Evolutionary conservation across 2,113 vertebrate genomes (phyloP).

Genomic region (Elachura formosa): DNA sequence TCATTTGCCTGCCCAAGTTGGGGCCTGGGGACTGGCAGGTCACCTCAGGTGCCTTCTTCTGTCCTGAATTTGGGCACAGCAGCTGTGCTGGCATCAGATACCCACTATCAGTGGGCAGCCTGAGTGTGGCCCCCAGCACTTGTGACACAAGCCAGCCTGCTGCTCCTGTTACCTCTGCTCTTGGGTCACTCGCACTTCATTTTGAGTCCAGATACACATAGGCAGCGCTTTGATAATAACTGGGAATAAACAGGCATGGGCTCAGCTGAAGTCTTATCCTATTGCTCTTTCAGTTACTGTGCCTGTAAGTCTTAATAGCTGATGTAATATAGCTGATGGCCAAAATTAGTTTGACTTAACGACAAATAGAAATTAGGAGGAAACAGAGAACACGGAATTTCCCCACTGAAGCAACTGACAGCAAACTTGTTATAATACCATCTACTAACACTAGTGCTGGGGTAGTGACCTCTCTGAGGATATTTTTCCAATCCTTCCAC

Average conservation of each 20-base stretch:
- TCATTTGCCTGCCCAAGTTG: neutral
- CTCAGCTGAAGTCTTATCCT: neutral
- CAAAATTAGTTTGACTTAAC: neutral
- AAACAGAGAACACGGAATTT: neutral
- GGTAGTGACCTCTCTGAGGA: neutral
- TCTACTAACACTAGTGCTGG: neutral
- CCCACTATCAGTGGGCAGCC: neutral
- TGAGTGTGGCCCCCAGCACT: neutral
- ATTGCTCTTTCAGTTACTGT: neutral
- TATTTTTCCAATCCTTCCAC: neutral
- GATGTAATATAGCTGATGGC: neutral
- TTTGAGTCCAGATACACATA: rapidly evolving
- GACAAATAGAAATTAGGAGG: neutral
- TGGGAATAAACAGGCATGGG: neutral
- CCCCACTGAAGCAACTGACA: neutral
- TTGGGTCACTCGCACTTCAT: rapidly evolving
- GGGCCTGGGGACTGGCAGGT: neutral
- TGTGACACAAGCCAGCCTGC: neutral
- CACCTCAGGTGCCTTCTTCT: neutral
- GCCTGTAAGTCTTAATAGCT: neutral
- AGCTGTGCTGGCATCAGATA: neutral
- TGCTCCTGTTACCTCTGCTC: neutral
- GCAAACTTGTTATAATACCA: neutral
- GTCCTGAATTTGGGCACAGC: rapidly evolving
- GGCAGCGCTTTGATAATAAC: neutral